These are phyloP conservation scores for Stenichneumon culpator DNA, from an alignment of 2,888 invertebrate genomes.

Conservation along the genomic window DNA sequence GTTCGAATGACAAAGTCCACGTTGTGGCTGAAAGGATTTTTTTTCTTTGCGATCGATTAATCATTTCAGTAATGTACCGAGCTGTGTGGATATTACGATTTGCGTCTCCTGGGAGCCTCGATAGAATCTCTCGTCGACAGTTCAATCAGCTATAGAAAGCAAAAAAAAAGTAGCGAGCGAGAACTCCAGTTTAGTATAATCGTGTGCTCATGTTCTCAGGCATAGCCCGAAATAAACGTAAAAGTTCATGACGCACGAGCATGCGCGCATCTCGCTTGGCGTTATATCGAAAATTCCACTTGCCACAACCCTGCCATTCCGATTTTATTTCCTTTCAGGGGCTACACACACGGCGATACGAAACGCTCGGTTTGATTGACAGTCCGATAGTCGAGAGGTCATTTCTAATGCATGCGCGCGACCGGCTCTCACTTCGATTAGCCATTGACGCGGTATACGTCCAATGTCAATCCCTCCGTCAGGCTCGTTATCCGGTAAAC, in stretches of 20 bases:
- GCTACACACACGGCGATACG: conserved; percentile 15
- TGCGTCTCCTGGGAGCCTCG: background rate
- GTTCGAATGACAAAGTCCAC: background rate
- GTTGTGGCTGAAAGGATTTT: background rate
- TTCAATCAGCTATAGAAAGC: background rate
- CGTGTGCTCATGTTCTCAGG: background rate
- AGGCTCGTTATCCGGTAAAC: conserved; percentile 27
- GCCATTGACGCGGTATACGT: conserved; percentile 57
- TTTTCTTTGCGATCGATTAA: background rate
- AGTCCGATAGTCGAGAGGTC: conserved; percentile 37
- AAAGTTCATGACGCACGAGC: conserved; percentile 24
- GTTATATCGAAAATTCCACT: conserved; percentile 34
- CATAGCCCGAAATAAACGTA: conserved; percentile 30
- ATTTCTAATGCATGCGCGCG: conserved; percentile 52
- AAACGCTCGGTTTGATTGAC: conserved; percentile 59
- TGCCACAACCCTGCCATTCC: conserved; percentile 7
- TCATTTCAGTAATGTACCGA: background rate
- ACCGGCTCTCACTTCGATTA: conserved; percentile 50
- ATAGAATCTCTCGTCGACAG: background rate
- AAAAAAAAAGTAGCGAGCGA: background rate
- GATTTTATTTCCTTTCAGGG: conserved; percentile 30
- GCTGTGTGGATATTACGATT: background rate
- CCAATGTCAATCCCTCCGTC: conserved; percentile 54
- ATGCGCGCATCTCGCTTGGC: conserved; percentile 7
- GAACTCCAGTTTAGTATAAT: background rate